Evolutionary conservation across 2,888 invertebrate species (phyloP), one percentile per base, ranked within the genome.

Genomic region (Pedicia rivosa): DNA sequence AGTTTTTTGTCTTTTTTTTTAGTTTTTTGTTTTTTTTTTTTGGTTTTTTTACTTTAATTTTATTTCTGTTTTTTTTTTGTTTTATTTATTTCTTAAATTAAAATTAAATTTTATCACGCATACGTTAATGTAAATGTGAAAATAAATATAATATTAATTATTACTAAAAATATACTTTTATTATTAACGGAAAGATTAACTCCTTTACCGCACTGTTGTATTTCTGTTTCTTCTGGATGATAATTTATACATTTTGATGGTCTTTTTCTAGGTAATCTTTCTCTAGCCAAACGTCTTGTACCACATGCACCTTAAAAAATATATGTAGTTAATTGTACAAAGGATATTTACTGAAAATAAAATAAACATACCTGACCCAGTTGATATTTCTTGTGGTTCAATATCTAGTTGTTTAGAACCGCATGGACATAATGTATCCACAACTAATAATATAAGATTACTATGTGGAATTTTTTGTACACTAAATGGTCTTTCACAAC

Each of bases 391-490:
- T 50, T 76, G 67, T 43, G 86, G 77, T 40, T 76, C 73, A 56
- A 86, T 84, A 59, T 82, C 82, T 45, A 87, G 66, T 52, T 82
- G 78, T 59, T 86, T 86, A 52, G 79, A 81, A 45, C 86, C 86
- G 62, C 87, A 88, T 35, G 86, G 86, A 56, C 86, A 87, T 47
- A 83, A 63, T 15, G 83, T 86, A 59, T 90, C 87, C 49, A 88
- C 87, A 44, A 87, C 88, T 44, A 90, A 65, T 44, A 90, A 65
- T 50, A 90, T 83, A 49, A 90, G 65, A 66, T 90, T 90, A 54
- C 87, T 88, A 57, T 84, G 81, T 34, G 79, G 84, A 51, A 90
- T 84, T 64, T 86, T 86, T 55, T 88, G 87, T 38, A 88, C 87
- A 64, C 87, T 88, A 64, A 88, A 88, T 17, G 87, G 87, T 52